phyloP scores from a whole-genome alignment of 2,888 invertebrate species.

The Tuberolachnus salignus region DNA sequence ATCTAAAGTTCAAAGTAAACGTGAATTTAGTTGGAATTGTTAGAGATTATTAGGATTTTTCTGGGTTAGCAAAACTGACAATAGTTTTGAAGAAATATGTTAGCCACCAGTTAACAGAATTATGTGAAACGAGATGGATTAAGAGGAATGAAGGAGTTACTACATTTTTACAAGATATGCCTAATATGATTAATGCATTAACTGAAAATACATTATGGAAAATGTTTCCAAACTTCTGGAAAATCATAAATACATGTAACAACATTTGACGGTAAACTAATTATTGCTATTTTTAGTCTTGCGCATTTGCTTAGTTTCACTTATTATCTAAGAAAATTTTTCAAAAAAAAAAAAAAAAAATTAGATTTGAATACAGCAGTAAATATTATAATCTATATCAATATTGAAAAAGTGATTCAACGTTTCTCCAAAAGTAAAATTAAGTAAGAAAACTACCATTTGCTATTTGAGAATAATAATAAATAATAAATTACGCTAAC shows the following conservation, averaged over 20 bases:
- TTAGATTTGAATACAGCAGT: no score
- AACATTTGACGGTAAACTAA: background rate
- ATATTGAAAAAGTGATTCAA: no score
- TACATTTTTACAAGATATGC: conserved; percentile 38
- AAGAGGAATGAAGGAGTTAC: conserved; percentile 59
- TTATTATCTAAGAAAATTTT: no score
- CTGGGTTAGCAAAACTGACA: background rate
- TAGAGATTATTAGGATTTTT: conserved; percentile 21
- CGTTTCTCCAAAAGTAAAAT: no score
- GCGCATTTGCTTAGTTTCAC: no score
- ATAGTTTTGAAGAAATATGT: conserved; percentile 31
- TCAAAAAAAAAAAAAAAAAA: no score
- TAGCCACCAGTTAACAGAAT: conserved; percentile 56
- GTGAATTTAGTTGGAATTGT: conserved; percentile 18
- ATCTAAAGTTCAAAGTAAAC: no score
- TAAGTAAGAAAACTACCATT: no score
- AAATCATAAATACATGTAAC: conserved; percentile 34
- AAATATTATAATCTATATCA: no score
- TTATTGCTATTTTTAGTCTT: no score
- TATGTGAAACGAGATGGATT: conserved; percentile 59
- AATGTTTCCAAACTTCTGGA: conserved; percentile 27
- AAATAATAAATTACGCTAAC: no score
- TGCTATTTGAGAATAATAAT: no score
- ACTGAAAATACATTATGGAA: conserved; percentile 32
- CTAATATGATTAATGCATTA: conserved; percentile 54